Evolutionary conservation across 2,797 vertebrate genomes (phyloP), one percentile per base, ranked within the genome.

Genomic region (Diplodus sargus): DNA sequence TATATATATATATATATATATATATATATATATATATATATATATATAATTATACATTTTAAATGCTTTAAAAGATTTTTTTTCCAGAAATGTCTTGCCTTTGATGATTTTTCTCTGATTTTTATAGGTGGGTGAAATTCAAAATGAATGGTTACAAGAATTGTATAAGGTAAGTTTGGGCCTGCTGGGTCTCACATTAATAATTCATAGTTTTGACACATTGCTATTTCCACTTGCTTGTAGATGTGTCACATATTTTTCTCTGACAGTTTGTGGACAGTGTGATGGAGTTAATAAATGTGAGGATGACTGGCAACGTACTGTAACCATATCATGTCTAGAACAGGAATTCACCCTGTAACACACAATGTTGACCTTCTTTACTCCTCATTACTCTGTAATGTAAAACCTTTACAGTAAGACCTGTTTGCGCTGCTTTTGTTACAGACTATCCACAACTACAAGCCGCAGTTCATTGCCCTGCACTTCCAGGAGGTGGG

Each of bases 401-500:
- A 82, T 72, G 58, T 68, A 49, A 81, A 61, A 57, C 22, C 66
- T 61, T 11, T 39, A 15, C 7, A n/a, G 18, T 82, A 10, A 71
- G 25, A 52, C n/a, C 52, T 76, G 1, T 74, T 34, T 84, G 49
- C 20, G 72, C 43, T 64, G 22, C 42, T 76, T 11, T 60, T 73
- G 2, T 73, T 58, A 58, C 85, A 96, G 96, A 94, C 93, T 3
- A 90, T 97, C 65, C 88, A 89, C 62, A 90, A 42, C 11, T 75
- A 93, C 89, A 93, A 92, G 79, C 94, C 96, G 0, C 87, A 90
- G 68, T 96, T 97, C 74, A 79, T 97, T 2, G 96, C 95, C 25
- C 85, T 97, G 82, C 96, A 97, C 82, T 95, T 96, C 74, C 96
- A 97, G 90, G 96, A 97, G 87, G 95, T 96, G 12, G 96, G 96